These are phyloP conservation scores for Oxytorus armatus DNA, from an alignment of 2,888 invertebrate species.

Conservation along the genomic window DNA sequence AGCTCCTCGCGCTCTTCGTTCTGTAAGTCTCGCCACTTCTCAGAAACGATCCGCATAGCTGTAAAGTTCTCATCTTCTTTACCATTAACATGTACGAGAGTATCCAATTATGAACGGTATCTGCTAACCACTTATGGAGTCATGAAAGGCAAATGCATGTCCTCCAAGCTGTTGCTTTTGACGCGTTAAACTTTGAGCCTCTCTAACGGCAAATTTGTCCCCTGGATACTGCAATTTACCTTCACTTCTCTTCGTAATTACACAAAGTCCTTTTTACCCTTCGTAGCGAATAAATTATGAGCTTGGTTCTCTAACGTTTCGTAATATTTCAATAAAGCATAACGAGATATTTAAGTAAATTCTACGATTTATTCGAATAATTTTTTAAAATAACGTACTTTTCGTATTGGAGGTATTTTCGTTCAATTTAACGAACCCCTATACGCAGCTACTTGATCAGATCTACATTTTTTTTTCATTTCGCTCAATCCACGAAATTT, in stretches of 20 bases:
- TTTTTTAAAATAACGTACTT: too few species aligned
- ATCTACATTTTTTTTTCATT: too few species aligned
- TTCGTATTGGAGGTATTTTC: too few species aligned
- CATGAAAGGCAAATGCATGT: conserved; percentile 51
- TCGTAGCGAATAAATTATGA: not conserved
- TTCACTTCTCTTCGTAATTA: not conserved
- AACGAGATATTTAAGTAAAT: too few species aligned
- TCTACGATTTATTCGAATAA: too few species aligned
- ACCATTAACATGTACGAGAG: too few species aligned
- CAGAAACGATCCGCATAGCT: not conserved
- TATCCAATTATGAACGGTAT: conserved; percentile 50
- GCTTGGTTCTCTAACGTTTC: too few species aligned
- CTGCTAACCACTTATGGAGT: conserved; percentile 43
- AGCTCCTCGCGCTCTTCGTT: not conserved
- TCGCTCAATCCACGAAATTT: too few species aligned
- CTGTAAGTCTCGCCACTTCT: not conserved
- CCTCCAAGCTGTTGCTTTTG: conserved; percentile 18
- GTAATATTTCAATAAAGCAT: too few species aligned
- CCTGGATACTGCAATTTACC: conserved; percentile 21
- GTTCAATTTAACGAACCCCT: too few species aligned
- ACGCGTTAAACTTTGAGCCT: conserved; percentile 16
- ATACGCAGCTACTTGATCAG: too few species aligned
- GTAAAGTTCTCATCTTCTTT: conserved; percentile 22
- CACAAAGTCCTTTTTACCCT: not conserved
- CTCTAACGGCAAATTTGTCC: conserved; percentile 15